phyloP scores from a whole-genome alignment of 2,797 vertebrate genomes.

The Microctenopoma stevenorrisi region DNA sequence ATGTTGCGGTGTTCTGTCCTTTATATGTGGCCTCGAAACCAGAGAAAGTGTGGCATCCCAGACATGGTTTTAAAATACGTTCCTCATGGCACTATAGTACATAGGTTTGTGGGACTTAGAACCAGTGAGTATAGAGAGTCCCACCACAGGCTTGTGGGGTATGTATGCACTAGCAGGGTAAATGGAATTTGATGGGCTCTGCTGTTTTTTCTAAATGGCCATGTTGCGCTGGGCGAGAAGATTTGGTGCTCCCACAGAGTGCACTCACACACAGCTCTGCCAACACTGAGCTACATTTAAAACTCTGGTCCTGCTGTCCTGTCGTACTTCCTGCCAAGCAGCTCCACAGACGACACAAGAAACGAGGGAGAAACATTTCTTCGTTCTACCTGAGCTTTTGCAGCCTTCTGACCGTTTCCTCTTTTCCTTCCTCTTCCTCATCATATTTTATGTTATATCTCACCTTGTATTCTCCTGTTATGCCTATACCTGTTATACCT shows the following conservation, averaged over 20 bases:
- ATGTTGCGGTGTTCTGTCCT: constrained; percentile 72
- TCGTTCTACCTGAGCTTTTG: constrained; percentile 59
- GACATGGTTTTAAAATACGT: constrained; percentile 63
- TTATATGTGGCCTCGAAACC: constrained; percentile 42
- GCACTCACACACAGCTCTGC: constrained; percentile 77
- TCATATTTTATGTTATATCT: constrained; percentile 24
- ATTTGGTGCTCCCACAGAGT: constrained; percentile 77
- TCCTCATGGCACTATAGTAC: constrained; percentile 54
- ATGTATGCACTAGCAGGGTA: constrained; percentile 49
- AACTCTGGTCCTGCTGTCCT: constrained; percentile 81
- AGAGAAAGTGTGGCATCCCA: constrained; percentile 61
- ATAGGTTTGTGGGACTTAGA: constrained; percentile 33
- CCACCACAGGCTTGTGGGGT: constrained; percentile 32
- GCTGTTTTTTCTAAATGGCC: constrained; percentile 66
- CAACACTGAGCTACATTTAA: constrained; percentile 77
- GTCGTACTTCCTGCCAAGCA: constrained; percentile 74
- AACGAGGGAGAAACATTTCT: constrained; percentile 18
- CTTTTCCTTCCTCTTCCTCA: constrained; percentile 23
- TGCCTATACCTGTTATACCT: constrained; percentile 56
- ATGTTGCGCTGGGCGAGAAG: constrained; percentile 74
- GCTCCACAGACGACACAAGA: constrained; percentile 57
- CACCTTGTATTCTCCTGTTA: constrained; percentile 19
- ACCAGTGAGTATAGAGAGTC: constrained; percentile 24
- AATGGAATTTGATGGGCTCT: constrained; percentile 64
- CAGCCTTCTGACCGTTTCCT: constrained; percentile 22